Evolutionary conservation across 1,140 invertebrate species (phyloP).

Genomic region (Batillaria attramentaria): DNA sequence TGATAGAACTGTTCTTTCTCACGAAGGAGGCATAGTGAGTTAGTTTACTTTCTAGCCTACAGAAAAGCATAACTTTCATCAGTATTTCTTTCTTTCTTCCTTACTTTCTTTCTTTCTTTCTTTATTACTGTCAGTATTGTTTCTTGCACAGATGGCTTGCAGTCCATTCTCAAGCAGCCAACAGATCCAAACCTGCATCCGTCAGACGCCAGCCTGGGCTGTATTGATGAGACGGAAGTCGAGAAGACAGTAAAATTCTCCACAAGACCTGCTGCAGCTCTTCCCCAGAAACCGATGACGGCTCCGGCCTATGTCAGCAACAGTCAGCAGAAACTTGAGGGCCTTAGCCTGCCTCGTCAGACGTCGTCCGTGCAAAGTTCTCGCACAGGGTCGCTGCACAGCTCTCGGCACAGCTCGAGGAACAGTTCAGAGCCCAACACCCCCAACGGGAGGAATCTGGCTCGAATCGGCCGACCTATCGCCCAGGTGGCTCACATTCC

Average conservation of each 20-base stretch:
- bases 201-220: not conserved
- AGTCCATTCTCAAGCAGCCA: constrained; percentile 17
- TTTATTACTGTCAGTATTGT: not conserved
- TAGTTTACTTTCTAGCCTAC: too few relatives aligned
- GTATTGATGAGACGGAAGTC: not conserved
- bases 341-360: not conserved
- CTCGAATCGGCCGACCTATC: constrained; percentile 60
- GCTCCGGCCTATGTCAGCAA: not conserved
- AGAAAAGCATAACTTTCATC: too few relatives aligned
- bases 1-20: too few relatives aligned
- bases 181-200: not conserved
- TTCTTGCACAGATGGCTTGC: not conserved
- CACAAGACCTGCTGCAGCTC: not conserved
- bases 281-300: not conserved
- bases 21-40: too few relatives aligned
- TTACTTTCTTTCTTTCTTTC: too few relatives aligned
- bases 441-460: constrained; percentile 38
- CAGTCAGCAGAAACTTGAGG: not conserved
- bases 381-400: not conserved
- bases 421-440: not conserved
- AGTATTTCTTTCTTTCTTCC: too few relatives aligned
- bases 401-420: not conserved
- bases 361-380: constrained; percentile 1
- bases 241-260: not conserved
- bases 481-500: constrained; percentile 53